phyloP scores from a whole-genome alignment of 2,113 vertebrate species.

The Chaetodon auriga region DNA sequence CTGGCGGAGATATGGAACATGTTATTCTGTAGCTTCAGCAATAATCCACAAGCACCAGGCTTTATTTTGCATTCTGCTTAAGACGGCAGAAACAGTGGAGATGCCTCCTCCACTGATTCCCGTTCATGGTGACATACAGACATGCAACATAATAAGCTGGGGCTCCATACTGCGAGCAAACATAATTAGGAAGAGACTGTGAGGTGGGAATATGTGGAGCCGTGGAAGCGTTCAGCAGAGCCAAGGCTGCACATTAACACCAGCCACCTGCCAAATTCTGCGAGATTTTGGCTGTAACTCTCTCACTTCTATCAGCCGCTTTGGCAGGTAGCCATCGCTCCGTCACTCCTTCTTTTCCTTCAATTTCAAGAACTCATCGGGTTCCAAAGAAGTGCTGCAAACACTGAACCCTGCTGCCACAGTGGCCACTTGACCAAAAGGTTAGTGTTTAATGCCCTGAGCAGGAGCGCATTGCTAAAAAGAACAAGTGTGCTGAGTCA shows the following conservation, averaged over 20 bases:
- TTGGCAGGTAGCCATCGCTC: slow-evolving; percentile 25
- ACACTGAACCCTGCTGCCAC: slow-evolving; percentile 1
- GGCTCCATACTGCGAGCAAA: slow-evolving; percentile 44
- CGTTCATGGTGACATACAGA: slow-evolving; percentile 24
- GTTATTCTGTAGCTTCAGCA: slow-evolving; percentile 52
- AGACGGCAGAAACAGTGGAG: slow-evolving; percentile 56
- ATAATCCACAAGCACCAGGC: slow-evolving; percentile 38
- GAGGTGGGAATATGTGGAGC: slow-evolving; percentile 50
- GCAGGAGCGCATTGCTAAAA: slow-evolving; percentile 48
- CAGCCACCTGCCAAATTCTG: slow-evolving; percentile 61
- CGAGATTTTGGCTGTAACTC: slow-evolving; percentile 18
- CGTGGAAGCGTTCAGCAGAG: slow-evolving; percentile 27
- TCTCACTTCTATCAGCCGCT: slow-evolving; percentile 26
- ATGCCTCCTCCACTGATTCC: slow-evolving; percentile 42
- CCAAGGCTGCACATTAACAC: slow-evolving; percentile 55
- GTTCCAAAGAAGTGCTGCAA: slow-evolving; percentile 18
- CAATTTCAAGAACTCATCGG: slow-evolving; percentile 20
- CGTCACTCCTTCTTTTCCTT: not conserved
- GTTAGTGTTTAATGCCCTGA: slow-evolving; percentile 36
- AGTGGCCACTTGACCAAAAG: slow-evolving; percentile 27
- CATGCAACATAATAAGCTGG: slow-evolving; percentile 50
- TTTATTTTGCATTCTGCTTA: slow-evolving; percentile 65
- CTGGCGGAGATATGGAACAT: slow-evolving; percentile 23
- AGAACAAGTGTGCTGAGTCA: slow-evolving; percentile 56
- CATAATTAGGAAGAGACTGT: slow-evolving; percentile 58